Base-by-base conservation (phyloP, 1,140 invertebrate species). In the Drosophila aff. region DNA sequence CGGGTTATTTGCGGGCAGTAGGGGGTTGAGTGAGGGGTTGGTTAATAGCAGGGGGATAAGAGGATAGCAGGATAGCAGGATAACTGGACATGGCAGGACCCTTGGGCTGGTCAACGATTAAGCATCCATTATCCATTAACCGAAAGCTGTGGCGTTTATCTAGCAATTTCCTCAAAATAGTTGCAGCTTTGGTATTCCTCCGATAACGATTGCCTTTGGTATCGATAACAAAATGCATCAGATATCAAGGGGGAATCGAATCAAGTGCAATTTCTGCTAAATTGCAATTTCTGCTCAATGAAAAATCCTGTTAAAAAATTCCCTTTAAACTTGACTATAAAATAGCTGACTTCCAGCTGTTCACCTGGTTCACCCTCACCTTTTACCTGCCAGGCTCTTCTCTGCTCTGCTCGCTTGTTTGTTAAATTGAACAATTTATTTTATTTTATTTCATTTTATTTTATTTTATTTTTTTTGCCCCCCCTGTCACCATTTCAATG, bases 361-460 rank as follows among this genome's bases (percentile, higher is more conserved):
- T 31, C 23, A 46, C 43, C 44, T 23, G 47, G 7, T 31, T 11
- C 9, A 49, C 9, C 60, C 23, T 33, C 38, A 49, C 21, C 62
- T 50, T 23, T n/a, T 9, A 15, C 26, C 33, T 40, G 49, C 61
- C n/a, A n/a, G n/a, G 28, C 36, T 49, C n/a, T n/a, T 66, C 28
- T 23, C 23, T 23, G 73, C 44, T 52, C 47, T 49, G 53, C 15
- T 76, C 33, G 62, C 62, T 77, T 77, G 74, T 77, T 77, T 77
- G 74, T 76, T 77, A 77, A 77, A 77, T 76, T 77, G 74, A 77
- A 77, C 72, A 77, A 77, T 76, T 67, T 76, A 77, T 77, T 77
- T 76, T 76, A 66, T 76, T 77, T 75, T 47, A 60, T 76, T 77
- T 75, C 31, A 60, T 76, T 66, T 33, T 64, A 59, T 75, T 76